Base-by-base conservation (phyloP, 1,140 invertebrate genomes). In the Nasonia giraulti region DNA sequence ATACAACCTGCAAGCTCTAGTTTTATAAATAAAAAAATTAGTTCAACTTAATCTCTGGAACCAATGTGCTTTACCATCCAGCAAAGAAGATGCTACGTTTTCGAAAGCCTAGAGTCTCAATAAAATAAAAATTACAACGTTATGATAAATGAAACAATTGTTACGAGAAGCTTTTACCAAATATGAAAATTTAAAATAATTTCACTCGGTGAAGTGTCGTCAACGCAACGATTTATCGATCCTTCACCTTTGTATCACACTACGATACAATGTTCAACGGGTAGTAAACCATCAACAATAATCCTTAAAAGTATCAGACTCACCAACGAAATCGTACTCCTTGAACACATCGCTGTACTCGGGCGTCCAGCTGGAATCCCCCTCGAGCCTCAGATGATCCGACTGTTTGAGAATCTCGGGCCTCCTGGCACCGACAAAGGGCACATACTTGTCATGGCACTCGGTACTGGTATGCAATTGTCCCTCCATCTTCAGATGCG, bases 401-500 rank as follows among this genome's bases (percentile, higher is more conserved):
- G 86, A 87, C 83, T 91, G 92, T 50, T 91, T 89, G 10, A 93
- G 86, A 37, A 91, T 83, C 84, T 93, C 92, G 0, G 92, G 92
- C 87, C 91, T 91, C 82, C 88, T 88, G 0, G 87, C 90, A 0
- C 91, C 91, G 6, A 92, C 85, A 62, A 92, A 94, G 7, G 93
- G 91, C 1, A 93, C 87, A 87, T 93, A 95, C 69, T 94, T 92
- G 12, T 94, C 93, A n/a, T 92, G 91, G 86, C 91, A 94, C 88
- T 95, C 94, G 5, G 94, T 94, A 8, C 89, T 88, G 4, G 88
- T 92, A 83, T 94, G 91, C 33, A 94, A 86, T 37, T 93, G 91
- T 55, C 94, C 94, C 87, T 94, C 93, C 12, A 94, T 88, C 83
- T 93, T 93, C 50, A 94, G 87, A 80, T 93, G 89, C 8, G 93